A percentile compares a stretch with the other conserved stretches of the same genome.
These are phyloP conservation scores for Hirtodrosophila alboralis DNA, from an alignment of 2,888 invertebrate genomes.

Conservation along the genomic window DNA sequence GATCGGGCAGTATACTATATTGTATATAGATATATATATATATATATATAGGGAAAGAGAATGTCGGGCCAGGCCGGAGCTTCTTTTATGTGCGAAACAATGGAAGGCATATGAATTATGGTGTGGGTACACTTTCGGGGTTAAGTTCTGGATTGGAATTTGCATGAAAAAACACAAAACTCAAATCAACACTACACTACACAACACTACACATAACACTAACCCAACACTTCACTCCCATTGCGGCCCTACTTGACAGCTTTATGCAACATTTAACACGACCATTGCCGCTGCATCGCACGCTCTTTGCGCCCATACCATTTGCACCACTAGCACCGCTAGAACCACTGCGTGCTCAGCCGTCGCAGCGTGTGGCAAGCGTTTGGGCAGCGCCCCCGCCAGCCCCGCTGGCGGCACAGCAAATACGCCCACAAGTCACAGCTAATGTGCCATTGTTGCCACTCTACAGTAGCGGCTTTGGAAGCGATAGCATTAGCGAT, in stretches of 20 bases:
- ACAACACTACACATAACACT: constrained; percentile 28
- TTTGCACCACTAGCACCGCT: constrained; percentile 74
- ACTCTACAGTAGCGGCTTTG: constrained; percentile 69
- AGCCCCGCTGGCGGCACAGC: constrained; percentile 54
- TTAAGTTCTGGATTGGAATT: constrained; percentile 46
- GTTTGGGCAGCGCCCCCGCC: constrained; percentile 69
- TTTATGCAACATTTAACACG: constrained; percentile 80
- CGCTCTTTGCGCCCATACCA: constrained; percentile 72
- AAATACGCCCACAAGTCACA: constrained; percentile 22
- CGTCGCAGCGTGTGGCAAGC: constrained; percentile 66
- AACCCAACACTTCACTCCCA: constrained; percentile 38
- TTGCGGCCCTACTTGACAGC: constrained; percentile 55
- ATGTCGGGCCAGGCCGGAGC: constrained; percentile 34
- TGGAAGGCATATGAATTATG: constrained; percentile 75
- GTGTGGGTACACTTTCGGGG: constrained; percentile 39
- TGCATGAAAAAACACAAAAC: constrained; percentile 53
- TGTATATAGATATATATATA: constrained; percentile 29
- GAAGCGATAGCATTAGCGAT: constrained; percentile 61
- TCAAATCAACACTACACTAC: constrained; percentile 19
- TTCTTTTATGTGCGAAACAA: constrained; percentile 69
- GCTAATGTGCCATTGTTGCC: constrained; percentile 73
- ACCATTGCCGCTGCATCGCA: constrained; percentile 77
- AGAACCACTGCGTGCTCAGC: constrained; percentile 65
- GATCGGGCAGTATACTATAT: constrained; percentile 57
- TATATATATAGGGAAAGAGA: constrained; percentile 10